Evolutionary conservation across 2,113 vertebrate species (phyloP).

Genomic region (Muntiacus muntjak): DNA sequence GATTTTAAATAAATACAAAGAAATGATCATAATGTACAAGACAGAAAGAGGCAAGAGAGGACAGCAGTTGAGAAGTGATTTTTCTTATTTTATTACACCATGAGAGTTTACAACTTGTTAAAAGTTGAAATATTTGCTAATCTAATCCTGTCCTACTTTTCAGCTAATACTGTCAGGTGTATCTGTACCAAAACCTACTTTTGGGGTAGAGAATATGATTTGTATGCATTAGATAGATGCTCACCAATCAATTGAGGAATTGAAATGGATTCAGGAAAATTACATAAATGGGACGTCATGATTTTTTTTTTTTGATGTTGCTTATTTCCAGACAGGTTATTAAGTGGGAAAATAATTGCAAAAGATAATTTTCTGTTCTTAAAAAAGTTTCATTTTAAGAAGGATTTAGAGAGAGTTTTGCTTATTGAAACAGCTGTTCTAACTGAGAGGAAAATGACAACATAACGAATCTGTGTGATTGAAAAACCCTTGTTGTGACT

Average conservation of each 20-base stretch:
- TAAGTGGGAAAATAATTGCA: background rate
- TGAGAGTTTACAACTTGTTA: background rate
- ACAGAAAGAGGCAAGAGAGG: background rate
- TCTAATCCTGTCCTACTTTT: background rate
- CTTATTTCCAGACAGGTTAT: background rate
- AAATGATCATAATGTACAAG: background rate
- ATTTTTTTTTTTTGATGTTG: background rate
- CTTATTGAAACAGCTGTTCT: background rate
- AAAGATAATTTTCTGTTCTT: background rate
- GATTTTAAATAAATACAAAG: conserved; percentile 18
- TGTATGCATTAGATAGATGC: background rate
- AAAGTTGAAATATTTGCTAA: background rate
- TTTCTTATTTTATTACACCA: background rate
- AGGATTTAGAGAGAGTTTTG: background rate
- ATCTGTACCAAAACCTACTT: background rate
- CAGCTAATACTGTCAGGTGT: background rate
- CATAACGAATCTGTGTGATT: background rate
- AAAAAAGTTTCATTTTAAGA: background rate
- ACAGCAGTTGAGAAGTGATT: background rate
- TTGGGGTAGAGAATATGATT: background rate
- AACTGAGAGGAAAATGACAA: background rate
- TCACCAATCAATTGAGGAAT: background rate
- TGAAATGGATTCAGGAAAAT: conserved; percentile 12
- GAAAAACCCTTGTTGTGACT: background rate
- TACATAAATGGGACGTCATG: background rate